Evolutionary conservation across 2,113 vertebrate genomes (phyloP).

Genomic region (Podiceps cristatus): DNA sequence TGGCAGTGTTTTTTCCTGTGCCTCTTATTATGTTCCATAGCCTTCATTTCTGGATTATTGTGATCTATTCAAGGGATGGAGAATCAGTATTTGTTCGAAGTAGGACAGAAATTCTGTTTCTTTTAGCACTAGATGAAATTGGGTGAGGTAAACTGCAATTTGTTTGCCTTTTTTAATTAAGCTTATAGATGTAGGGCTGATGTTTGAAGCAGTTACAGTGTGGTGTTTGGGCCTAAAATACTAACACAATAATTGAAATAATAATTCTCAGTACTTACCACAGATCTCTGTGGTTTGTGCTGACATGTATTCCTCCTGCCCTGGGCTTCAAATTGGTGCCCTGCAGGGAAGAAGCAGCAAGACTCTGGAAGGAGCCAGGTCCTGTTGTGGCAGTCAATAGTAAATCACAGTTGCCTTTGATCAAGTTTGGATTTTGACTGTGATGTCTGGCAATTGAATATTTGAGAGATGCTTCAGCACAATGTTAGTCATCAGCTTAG

Average conservation of each 20-base stretch:
- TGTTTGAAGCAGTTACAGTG: background rate
- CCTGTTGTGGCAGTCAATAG: background rate
- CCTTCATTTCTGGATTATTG: background rate
- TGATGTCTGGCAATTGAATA: background rate
- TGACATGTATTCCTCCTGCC: background rate
- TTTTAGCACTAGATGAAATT: background rate
- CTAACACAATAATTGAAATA: background rate
- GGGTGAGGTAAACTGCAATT: background rate
- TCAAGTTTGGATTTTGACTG: background rate
- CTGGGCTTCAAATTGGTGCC: background rate
- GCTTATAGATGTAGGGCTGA: background rate
- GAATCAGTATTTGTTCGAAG: background rate
- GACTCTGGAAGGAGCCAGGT: background rate
- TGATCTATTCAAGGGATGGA: background rate
- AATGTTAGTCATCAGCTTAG: background rate
- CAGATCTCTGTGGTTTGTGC: background rate
- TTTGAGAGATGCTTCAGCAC: background rate
- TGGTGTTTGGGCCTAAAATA: background rate
- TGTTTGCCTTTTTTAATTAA: background rate
- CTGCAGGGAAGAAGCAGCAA: background rate
- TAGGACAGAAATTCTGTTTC: background rate
- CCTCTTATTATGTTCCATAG: background rate
- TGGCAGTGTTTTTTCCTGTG: rapidly evolving
- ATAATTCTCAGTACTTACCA: background rate
- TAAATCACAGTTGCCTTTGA: background rate